phyloP scores from a whole-genome alignment of 2,113 vertebrate genomes.

The Cheilinus undulatus region DNA sequence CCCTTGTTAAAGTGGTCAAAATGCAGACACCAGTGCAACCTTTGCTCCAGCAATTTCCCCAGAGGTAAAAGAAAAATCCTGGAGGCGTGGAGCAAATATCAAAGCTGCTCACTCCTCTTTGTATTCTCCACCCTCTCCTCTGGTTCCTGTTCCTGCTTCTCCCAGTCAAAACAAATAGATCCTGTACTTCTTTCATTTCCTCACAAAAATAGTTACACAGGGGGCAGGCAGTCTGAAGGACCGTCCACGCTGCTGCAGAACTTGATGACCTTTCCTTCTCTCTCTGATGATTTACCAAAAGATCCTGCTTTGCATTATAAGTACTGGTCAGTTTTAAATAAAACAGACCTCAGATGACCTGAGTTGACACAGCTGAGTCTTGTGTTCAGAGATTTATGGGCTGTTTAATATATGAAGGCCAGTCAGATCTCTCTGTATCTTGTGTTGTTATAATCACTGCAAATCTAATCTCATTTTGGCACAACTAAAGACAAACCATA shows the following conservation, averaged over 20 bases:
- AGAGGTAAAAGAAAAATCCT: conserved; percentile 27
- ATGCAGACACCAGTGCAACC: not conserved
- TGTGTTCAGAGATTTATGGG: conserved; percentile 43
- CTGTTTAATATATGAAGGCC: conserved; percentile 42
- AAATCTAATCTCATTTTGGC: conserved; percentile 50
- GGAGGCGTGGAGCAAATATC: conserved; percentile 46
- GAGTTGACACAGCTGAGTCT: conserved; percentile 24
- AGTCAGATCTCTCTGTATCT: conserved; percentile 5
- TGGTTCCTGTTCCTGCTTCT: conserved; percentile 59
- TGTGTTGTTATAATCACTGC: conserved; percentile 34
- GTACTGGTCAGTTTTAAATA: conserved; percentile 6
- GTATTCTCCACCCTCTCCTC: conserved; percentile 53
- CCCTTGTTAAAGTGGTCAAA: not conserved
- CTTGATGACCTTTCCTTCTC: conserved; percentile 6
- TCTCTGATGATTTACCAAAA: conserved; percentile 14
- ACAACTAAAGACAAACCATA: conserved; percentile 49
- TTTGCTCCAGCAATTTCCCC: conserved; percentile 19
- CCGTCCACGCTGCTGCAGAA: conserved; percentile 26
- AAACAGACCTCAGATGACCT: conserved; percentile 25
- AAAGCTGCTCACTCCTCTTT: conserved; percentile 43
- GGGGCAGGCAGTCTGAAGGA: conserved; percentile 29
- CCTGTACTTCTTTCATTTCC: conserved; percentile 68
- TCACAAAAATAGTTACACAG: conserved; percentile 43
- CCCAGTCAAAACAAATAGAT: conserved; percentile 59
- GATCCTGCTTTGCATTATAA: conserved; percentile 10